phyloP scores from a whole-genome alignment of 1,140 invertebrate genomes.

The Plectus sambesii region DNA sequence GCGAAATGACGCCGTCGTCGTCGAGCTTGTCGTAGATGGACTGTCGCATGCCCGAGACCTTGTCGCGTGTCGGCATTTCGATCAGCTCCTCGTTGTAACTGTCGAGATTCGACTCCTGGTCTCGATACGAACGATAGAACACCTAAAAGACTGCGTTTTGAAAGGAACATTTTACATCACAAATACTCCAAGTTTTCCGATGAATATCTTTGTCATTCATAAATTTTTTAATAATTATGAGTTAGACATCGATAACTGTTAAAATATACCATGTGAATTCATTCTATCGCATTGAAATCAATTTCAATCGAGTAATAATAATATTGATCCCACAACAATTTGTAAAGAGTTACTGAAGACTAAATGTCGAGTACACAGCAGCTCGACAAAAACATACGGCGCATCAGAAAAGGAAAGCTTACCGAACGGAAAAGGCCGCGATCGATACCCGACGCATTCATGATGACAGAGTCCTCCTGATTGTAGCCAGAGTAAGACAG shows the following conservation, averaged over 20 bases:
- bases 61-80: slow-evolving; percentile 86
- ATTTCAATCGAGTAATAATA: not conserved
- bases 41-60: slow-evolving; percentile 82
- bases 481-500: slow-evolving; percentile 97
- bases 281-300: too few relatives aligned
- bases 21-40: slow-evolving; percentile 96
- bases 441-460: slow-evolving; percentile 95
- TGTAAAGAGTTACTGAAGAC: too few relatives aligned
- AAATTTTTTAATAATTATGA: too few relatives aligned
- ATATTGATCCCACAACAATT: too few relatives aligned
- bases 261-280: too few relatives aligned
- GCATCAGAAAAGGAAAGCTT: slow-evolving; percentile 3
- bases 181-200: too few relatives aligned
- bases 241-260: too few relatives aligned
- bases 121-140: slow-evolving; percentile 96
- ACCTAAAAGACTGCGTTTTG: too few relatives aligned
- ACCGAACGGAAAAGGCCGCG: slow-evolving; percentile 78
- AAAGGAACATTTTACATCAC: too few relatives aligned
- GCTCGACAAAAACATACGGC: too few relatives aligned
- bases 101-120: slow-evolving; percentile 82
- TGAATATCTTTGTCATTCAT: too few relatives aligned
- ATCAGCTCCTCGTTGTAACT: slow-evolving; percentile 93
- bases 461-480: slow-evolving; percentile 96
- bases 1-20: slow-evolving; percentile 95
- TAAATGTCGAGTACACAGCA: too few relatives aligned